Conservation (phyloP, 2,888 invertebrate genomes). For the Homarus gammarus region DNA sequence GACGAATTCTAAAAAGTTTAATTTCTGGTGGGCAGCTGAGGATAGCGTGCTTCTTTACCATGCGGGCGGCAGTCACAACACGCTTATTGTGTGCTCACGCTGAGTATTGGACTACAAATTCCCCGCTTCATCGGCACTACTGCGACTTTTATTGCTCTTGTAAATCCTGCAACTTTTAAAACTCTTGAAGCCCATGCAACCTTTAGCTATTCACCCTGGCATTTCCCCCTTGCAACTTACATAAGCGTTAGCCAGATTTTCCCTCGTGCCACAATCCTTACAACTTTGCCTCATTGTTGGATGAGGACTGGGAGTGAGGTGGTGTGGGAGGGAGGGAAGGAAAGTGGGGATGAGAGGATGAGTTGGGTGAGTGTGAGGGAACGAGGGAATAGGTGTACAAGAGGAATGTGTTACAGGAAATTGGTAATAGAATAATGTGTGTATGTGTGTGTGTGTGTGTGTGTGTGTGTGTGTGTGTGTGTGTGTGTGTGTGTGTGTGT, state of each 20-base stretch:
- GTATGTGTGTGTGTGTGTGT: not conserved
- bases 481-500: not conserved
- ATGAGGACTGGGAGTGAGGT: not conserved
- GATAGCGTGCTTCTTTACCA: not conserved
- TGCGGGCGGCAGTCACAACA: not conserved
- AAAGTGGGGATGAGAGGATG: no score
- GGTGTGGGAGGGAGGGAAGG: not conserved
- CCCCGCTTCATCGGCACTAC: constrained; percentile 27
- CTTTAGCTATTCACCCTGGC: no score
- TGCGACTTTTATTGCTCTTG: constrained; percentile 30
- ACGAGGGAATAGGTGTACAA: no score
- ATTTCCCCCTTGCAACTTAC: no score
- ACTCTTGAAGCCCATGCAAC: not conserved
- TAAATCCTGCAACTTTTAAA: constrained; percentile 35
- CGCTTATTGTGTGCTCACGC: not conserved
- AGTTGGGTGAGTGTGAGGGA: no score
- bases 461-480: not conserved
- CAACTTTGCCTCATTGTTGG: not conserved
- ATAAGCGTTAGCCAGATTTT: not conserved
- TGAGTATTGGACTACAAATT: constrained; percentile 46
- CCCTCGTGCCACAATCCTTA: not conserved
- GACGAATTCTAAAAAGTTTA: not conserved
- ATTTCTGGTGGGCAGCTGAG: not conserved
- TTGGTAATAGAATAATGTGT: no score
- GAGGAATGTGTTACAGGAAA: no score